phyloP scores from a whole-genome alignment of 1,140 invertebrate species.

The Ooceraea biroi region DNA sequence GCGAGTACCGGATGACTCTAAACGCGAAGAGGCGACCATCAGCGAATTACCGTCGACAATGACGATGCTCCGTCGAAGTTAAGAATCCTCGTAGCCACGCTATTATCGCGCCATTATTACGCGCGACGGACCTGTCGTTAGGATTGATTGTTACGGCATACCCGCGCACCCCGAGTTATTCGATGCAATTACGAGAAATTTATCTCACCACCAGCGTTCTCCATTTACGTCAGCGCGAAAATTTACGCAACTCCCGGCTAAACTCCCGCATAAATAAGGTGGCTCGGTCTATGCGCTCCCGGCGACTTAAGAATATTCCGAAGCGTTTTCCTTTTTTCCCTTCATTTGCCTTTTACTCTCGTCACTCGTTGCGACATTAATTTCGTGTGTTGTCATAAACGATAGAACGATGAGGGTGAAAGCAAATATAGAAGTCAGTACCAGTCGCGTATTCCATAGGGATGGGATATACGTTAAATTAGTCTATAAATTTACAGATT shows the following conservation, averaged over 20 bases:
- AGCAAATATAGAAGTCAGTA: not conserved
- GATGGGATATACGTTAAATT: not conserved
- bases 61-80: not conserved
- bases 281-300: not conserved
- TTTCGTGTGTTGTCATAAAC: not conserved
- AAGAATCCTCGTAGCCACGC: slow-evolving; percentile 5
- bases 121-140: slow-evolving; percentile 19
- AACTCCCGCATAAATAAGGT: slow-evolving; percentile 30
- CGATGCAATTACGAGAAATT: slow-evolving; percentile 46
- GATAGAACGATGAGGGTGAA: not conserved
- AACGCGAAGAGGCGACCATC: too few species aligned
- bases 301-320: not conserved
- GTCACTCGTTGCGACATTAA: not conserved
- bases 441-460: not conserved
- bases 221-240: slow-evolving; percentile 22
- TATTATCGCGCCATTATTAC: slow-evolving; percentile 43
- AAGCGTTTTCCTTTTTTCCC: not conserved
- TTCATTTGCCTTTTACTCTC: not conserved
- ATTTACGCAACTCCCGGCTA: slow-evolving; percentile 38
- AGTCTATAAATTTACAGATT: slow-evolving; percentile 38
- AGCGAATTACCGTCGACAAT: slow-evolving; percentile 5
- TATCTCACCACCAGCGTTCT: slow-evolving; percentile 9
- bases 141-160: slow-evolving; percentile 48
- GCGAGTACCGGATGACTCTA: not conserved
- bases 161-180: slow-evolving; percentile 32